Conservation (phyloP, 2,113 vertebrate genomes). For the Bombycilla garrulus region DNA sequence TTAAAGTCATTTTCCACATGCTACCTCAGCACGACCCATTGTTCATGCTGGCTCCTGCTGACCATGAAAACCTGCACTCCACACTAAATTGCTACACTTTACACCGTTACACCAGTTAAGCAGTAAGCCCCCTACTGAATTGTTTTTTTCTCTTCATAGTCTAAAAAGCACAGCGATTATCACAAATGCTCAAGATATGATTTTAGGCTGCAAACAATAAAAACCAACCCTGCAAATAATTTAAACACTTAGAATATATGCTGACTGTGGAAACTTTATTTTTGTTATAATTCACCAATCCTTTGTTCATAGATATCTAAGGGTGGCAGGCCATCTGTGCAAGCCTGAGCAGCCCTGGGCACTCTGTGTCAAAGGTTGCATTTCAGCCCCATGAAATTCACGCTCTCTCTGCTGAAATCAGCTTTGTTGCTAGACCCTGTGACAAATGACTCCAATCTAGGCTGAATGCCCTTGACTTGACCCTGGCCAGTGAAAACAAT, state of each 20-base stretch:
- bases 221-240: slow-evolving; percentile 70
- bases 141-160: slow-evolving; percentile 82
- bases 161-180: slow-evolving; percentile 89
- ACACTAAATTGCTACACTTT: slow-evolving; percentile 92
- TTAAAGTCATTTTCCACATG: slow-evolving; percentile 99
- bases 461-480: slow-evolving; percentile 98
- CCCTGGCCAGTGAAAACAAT: slow-evolving; percentile 97
- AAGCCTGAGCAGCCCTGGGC: slow-evolving; percentile 82
- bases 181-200: slow-evolving; percentile 82
- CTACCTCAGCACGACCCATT: slow-evolving; percentile 99
- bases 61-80: slow-evolving; percentile 88
- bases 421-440: slow-evolving; percentile 92
- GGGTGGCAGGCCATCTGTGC: slow-evolving; percentile 86
- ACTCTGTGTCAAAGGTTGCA: slow-evolving; percentile 90
- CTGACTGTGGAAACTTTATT: slow-evolving; percentile 82
- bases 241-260: slow-evolving; percentile 84
- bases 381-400: slow-evolving; percentile 87
- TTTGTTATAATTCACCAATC: slow-evolving; percentile 80
- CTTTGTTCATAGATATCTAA: slow-evolving; percentile 82
- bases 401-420: slow-evolving; percentile 91
- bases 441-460: slow-evolving; percentile 99
- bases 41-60: slow-evolving; percentile 98
- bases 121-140: slow-evolving; percentile 84
- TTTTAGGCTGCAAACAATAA: slow-evolving; percentile 82
- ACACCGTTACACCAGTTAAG: slow-evolving; percentile 89